These are phyloP conservation scores for Synaphobranchus kaupii DNA, from an alignment of 2,797 vertebrate genomes.

Conservation along the genomic window DNA sequence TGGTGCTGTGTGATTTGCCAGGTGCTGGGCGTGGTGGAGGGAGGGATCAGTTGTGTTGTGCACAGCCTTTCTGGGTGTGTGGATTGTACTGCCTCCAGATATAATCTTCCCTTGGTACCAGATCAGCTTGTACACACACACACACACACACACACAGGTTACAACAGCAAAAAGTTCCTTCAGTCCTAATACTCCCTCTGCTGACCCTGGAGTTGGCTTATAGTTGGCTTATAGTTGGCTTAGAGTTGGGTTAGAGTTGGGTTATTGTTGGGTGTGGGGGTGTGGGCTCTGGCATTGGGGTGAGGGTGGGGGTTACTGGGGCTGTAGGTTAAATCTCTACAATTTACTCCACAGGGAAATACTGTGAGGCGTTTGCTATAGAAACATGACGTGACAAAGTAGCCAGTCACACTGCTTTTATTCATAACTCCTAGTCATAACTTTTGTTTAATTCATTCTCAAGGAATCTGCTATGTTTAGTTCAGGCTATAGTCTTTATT, in stretches of 20 bases:
- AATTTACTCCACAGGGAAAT: conserved; percentile 15
- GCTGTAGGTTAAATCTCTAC: not conserved
- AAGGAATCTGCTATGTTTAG: not conserved
- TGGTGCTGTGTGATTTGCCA: too few relatives aligned
- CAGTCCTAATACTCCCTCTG: too few relatives aligned
- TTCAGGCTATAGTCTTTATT: not conserved
- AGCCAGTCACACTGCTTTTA: not conserved
- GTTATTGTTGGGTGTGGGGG: too few relatives aligned
- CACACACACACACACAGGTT: too few relatives aligned
- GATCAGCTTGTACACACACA: not conserved
- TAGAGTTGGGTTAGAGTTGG: too few relatives aligned
- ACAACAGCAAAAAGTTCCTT: too few relatives aligned
- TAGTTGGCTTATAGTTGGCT: too few relatives aligned
- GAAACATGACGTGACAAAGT: not conserved
- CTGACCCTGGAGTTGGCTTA: conserved; percentile 33
- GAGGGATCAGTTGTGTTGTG: too few relatives aligned
- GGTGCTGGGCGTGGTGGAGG: too few relatives aligned
- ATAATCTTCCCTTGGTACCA: not conserved
- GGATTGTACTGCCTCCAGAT: conserved; percentile 69
- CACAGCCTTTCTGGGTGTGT: conserved; percentile 65
- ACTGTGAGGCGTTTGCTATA: not conserved
- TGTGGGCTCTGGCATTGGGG: too few relatives aligned
- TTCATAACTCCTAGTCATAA: not conserved
- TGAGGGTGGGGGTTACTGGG: not conserved
- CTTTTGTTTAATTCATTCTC: too few relatives aligned